Evolutionary conservation across 2,113 vertebrate species (phyloP), one percentile per base, ranked within the genome.

Genomic region (Parotia lawesii): DNA sequence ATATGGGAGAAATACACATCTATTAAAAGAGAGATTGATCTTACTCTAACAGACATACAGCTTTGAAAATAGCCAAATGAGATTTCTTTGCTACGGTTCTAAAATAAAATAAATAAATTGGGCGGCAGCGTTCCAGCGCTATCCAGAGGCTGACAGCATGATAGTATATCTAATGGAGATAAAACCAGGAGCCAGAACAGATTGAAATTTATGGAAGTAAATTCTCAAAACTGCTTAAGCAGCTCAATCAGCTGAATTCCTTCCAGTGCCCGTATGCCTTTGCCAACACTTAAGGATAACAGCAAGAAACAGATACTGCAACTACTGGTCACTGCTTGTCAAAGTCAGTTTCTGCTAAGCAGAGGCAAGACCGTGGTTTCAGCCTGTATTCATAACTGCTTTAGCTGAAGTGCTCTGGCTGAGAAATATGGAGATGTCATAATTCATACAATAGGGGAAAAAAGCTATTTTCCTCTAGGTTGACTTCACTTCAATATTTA

Each of bases 131-230:
- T 88, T 93, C 56, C 87, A 76, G 54, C 0, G 0, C 74, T 87
- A 95, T 77, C 75, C 88, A 89, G 76, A 81, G 67, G 60, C 76
- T 77, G 92, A 74, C 69, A 95, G 76, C 12, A 2, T 29, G 54
- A 33, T 87, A 61, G 73, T 76, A 58, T 66, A 76, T 47, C 64
- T 44, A 58, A 94, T 48, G 64, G 64, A 86, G 75, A 90, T 44
- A 76, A 90, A 91, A 86, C 37, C 85, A 90, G 65, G 57, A 96
- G 81, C 74, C 93, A 92, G 70, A 93, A 87, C 44, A 60, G 66
- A 82, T 0, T 82, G 82, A 95, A 94, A 94, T 85, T 89, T 76
- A 91, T 94, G 67, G 85, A 84, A 73, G 76, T 10, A 76, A 89
- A 79, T 87, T 89, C 89, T 91, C 25, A 4, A 87, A 94, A 85